Evolutionary conservation across 1,140 invertebrate species (phyloP), one percentile per base, ranked within the genome.

Genomic region (Heliconius congener): DNA sequence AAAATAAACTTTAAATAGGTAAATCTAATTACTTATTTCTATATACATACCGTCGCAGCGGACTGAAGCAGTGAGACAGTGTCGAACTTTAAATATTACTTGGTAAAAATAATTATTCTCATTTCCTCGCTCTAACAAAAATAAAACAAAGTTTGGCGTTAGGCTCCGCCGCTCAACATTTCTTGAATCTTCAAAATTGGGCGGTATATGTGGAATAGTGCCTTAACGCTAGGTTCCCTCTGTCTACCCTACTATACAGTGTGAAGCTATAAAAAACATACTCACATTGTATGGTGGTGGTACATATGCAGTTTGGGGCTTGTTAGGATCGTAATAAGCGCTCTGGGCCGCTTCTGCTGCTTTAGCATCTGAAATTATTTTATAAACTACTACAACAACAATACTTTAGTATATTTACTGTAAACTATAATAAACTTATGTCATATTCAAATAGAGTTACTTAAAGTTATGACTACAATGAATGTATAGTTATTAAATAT

Each of bases 321-420:
- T 96, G 87, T 96, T 97, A 11, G 97, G 97, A 95, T 98, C 97
- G 87, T 98, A 98, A 94, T 98, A 98, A 76, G 97, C 98, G 93
- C 96, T 97, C 90, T 96, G 97, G 71, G 97, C 97, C 85, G 98
- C 98, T 95, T 98, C 98, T 30, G 96, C 96, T 85, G 98, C 98
- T 95, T 98, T 98, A 70, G 97, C 96, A 96, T 98, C 97, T 97
- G 94, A 82, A 91, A 92, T 85, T 81, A 30, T 79, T 78, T 87
- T 85, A 84, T 66, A 78, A 77, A 84, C 91, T 91, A 91, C 88
- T 93, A 86, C 87, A 89, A 66, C 60, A 30, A 66, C 27, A 5
- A 27, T 66, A 66, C 60, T 66, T 66, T 27, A 27, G 27, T 30
- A 6, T 27, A 66, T 8, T 66, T 27, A 66, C 23, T 60, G 8